Evolutionary conservation across 2,113 vertebrate genomes (phyloP).

Genomic region (Etheostoma spectabile): DNA sequence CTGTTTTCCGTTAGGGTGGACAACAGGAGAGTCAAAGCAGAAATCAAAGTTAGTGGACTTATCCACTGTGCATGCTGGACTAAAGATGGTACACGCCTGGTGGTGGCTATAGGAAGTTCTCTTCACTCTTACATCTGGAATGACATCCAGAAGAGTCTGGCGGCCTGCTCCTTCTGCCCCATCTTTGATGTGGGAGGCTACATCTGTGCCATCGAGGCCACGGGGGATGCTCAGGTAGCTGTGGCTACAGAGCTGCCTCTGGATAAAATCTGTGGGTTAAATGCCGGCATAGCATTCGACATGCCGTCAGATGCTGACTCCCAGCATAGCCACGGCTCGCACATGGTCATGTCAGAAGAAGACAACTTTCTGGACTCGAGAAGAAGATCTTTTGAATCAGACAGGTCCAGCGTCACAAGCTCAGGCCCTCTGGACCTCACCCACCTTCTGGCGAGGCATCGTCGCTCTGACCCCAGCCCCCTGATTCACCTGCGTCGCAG

Average conservation of each 20-base stretch:
- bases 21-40: conserved; percentile 87
- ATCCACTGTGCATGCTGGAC: conserved; percentile 97
- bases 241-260: conserved; percentile 94
- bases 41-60: conserved; percentile 85
- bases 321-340: conserved; percentile 68
- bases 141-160: conserved; percentile 88
- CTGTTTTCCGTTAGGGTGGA: conserved; percentile 87
- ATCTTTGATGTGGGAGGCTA: conserved; percentile 90
- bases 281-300: conserved; percentile 87
- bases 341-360: conserved; percentile 69
- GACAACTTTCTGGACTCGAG: conserved; percentile 75
- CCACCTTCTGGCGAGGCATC: conserved; percentile 85
- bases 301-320: conserved; percentile 72
- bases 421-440: conserved; percentile 89
- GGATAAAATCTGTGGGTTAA: conserved; percentile 92
- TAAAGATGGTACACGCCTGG: conserved; percentile 90
- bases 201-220: conserved; percentile 89
- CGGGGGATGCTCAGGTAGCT: conserved; percentile 86
- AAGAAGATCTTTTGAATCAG: conserved; percentile 80
- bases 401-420: conserved; percentile 79
- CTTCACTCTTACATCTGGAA: conserved; percentile 96
- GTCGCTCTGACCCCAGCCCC: conserved; percentile 85
- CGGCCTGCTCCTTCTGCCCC: conserved; percentile 88
- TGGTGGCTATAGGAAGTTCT: conserved; percentile 90
- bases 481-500: conserved; percentile 88